Base-by-base conservation (phyloP, 2,113 vertebrate genomes). In the Aplodontia rufa region DNA sequence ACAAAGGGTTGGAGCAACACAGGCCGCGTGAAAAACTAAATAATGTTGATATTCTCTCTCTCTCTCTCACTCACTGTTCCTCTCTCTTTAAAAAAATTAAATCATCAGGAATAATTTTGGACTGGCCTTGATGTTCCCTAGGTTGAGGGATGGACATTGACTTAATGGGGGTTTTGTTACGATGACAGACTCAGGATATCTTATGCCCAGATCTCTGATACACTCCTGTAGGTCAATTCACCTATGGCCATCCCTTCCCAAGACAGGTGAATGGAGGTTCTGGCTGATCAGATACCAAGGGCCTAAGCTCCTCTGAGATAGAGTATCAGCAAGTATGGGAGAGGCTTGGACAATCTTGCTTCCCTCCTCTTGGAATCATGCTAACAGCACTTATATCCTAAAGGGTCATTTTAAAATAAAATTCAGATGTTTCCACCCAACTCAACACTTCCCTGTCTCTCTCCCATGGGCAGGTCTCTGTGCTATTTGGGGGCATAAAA, bases 381-480 rank as follows among this genome's bases (percentile, higher is more conserved):
- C 87, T 83, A 87, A 88, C 42, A 82, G 58, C 60, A 82, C 58
- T 92, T 90, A 89, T 7, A 94, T 87, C 66, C 35, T 80, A 92
- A 96, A 94, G 32, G 74, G 49, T 42, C 19, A 49, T 72, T 91
- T 93, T 92, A 91, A 83, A 72, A 69, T 71, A 93, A 93, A 96
- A 87, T 85, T 62, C 14, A 37, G 49, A 78, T 89, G 49, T 93
- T 97, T 96, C 87, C 68, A 51, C 13, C n/a, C 60, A 83, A 91
- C 66, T 87, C 58, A 94, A 60, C 82, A 80, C 66, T 95, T 87
- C 64, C 72, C 60, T 93, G 82, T 97, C 79, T 96, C 53, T 97
- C 55, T 55, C 2, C 16, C n/a, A 94, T 91, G 82, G 79, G 37
- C 32, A 71, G 82, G n/a, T 92, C 93, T 94, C 85, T 68, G 32